phyloP scores from a whole-genome alignment of 2,888 invertebrate genomes.

The Oscheius onirici region DNA sequence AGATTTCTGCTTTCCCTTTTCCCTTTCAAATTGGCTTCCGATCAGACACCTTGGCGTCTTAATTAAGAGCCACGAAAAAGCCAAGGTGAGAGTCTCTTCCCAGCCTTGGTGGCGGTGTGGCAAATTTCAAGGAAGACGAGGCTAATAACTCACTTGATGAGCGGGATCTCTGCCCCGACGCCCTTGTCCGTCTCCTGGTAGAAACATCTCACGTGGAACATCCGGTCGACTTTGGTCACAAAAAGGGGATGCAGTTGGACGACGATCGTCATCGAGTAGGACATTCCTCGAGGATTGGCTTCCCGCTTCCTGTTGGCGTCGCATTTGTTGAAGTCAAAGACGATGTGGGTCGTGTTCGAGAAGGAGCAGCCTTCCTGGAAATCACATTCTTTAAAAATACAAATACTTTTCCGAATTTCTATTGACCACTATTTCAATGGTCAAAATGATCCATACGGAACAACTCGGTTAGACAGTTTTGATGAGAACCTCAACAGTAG shows the following conservation, averaged over 20 bases:
- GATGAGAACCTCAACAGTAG: too few relatives aligned
- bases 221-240: slow-evolving; percentile 66
- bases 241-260: slow-evolving; percentile 70
- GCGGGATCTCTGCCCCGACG: slow-evolving; percentile 49
- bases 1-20: too few relatives aligned
- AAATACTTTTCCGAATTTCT: too few relatives aligned
- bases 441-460: too few relatives aligned
- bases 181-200: slow-evolving; percentile 67
- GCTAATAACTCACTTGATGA: background rate
- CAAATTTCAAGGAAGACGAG: background rate
- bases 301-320: slow-evolving; percentile 68
- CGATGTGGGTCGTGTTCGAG: slow-evolving; percentile 54
- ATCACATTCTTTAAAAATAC: background rate
- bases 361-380: slow-evolving; percentile 61
- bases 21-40: slow-evolving; percentile 20
- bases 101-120: slow-evolving; percentile 6
- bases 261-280: slow-evolving; percentile 68
- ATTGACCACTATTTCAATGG: too few relatives aligned
- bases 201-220: slow-evolving; percentile 69
- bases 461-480: too few relatives aligned
- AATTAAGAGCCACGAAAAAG: slow-evolving; percentile 7
- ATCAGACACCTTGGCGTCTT: slow-evolving; percentile 38
- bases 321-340: slow-evolving; percentile 66
- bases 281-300: slow-evolving; percentile 67
- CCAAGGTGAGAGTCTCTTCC: slow-evolving; percentile 1